Evolutionary conservation across 37 sponge, comb jelly and placozoan species (phyloP).

Genomic region (Halichondria panicea): DNA sequence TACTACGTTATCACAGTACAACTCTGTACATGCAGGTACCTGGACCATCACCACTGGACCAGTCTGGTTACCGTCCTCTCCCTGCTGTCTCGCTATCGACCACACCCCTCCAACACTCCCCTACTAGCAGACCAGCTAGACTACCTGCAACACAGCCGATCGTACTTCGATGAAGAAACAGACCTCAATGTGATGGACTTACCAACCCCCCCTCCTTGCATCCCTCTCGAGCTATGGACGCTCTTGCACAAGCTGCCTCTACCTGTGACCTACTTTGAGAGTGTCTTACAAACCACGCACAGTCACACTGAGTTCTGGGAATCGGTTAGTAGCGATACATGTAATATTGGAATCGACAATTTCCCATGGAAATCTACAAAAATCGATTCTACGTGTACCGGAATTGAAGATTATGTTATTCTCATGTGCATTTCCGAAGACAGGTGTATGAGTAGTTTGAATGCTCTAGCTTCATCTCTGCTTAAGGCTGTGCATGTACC

Average conservation of each 20-base stretch:
- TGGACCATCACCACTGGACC: conserved; percentile 12
- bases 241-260: conserved; percentile 22
- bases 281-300: background rate
- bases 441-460: background rate
- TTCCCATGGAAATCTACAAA: conserved; percentile 20
- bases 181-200: background rate
- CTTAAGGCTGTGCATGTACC: conserved; percentile 2
- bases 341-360: too few species aligned
- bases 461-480: background rate
- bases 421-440: background rate
- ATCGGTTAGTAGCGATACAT: background rate
- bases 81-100: conserved; percentile 11
- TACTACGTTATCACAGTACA: too few species aligned
- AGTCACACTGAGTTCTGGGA: conserved; percentile 34
- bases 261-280: conserved; percentile 5
- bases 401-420: conserved; percentile 48
- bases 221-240: conserved; percentile 32
- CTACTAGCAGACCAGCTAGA: conserved; percentile 27
- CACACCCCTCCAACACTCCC: background rate
- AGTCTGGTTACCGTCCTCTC: conserved; percentile 8
- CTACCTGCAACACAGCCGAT: conserved; percentile 12
- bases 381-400: background rate
- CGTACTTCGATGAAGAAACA: background rate
- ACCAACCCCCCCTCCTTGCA: background rate
- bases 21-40: conserved; percentile 9